Conservation (phyloP, 2,888 invertebrate genomes). For the Nineta flava region DNA sequence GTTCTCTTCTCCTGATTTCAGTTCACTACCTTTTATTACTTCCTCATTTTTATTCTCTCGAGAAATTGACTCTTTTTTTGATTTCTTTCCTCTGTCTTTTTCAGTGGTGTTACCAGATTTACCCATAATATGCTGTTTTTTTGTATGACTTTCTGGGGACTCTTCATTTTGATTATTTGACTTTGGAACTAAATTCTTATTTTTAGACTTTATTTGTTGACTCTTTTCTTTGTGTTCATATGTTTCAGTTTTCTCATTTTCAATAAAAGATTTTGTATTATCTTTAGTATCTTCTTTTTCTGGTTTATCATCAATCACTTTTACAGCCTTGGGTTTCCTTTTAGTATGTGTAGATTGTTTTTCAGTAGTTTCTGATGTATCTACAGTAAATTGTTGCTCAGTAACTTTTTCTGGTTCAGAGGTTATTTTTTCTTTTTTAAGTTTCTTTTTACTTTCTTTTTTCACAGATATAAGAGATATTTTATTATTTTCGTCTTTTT, state of each 20-base stretch:
- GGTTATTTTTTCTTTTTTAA: too few species aligned
- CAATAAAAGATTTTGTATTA: neutral
- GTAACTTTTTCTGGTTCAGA: constrained; percentile 14
- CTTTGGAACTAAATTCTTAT: constrained; percentile 13
- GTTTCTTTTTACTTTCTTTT: too few species aligned
- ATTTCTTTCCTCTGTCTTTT: too few species aligned
- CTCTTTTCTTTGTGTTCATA: constrained; percentile 2
- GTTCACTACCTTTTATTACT: constrained; percentile 12
- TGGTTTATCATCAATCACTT: neutral
- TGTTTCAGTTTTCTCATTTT: constrained; percentile 1
- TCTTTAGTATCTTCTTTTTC: neutral
- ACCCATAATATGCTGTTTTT: neutral
- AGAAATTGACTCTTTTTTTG: constrained; percentile 4
- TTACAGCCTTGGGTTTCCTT: constrained; percentile 4
- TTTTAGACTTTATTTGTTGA: constrained; percentile 5
- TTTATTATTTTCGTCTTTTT: too few species aligned
- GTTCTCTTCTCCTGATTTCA: constrained; percentile 6
- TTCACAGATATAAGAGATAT: too few species aligned
- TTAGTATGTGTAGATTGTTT: neutral
- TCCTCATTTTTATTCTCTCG: constrained; percentile 17
- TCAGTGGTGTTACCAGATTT: neutral
- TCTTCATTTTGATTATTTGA: constrained; percentile 6
- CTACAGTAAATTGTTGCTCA: constrained; percentile 26
- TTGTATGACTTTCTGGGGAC: constrained; percentile 1
- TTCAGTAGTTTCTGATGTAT: constrained; percentile 15